Conservation (phyloP, 1,140 invertebrate genomes). For the Pararge aegeria region DNA sequence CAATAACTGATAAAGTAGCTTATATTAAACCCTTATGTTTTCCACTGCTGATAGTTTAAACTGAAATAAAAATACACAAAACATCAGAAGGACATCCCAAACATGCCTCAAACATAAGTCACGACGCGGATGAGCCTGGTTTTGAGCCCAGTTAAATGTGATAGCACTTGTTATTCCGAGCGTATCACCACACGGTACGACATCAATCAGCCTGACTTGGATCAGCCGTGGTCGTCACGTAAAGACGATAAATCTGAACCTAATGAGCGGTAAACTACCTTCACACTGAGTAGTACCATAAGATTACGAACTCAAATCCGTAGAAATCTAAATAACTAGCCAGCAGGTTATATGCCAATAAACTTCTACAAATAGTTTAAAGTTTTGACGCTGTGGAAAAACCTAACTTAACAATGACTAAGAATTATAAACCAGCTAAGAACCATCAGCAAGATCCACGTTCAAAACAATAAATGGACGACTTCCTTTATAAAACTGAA, state of each 20-base stretch:
- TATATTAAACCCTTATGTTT: too few relatives aligned
- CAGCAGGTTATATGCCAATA: too few relatives aligned
- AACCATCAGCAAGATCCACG: too few relatives aligned
- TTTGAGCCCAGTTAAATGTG: constrained; percentile 4
- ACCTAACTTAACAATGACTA: too few relatives aligned
- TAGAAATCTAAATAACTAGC: neutral
- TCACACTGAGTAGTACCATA: constrained; percentile 33
- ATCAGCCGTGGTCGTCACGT: constrained; percentile 55
- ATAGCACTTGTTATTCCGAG: constrained; percentile 41
- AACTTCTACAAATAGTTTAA: too few relatives aligned
- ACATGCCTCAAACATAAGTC: constrained; percentile 20
- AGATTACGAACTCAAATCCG: neutral
- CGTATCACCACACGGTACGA: constrained; percentile 37
- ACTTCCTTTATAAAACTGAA: too few relatives aligned
- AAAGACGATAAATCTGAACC: constrained; percentile 51
- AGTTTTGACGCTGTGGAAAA: too few relatives aligned
- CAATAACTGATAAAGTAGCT: too few relatives aligned
- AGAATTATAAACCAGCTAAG: too few relatives aligned
- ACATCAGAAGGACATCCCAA: constrained; percentile 10
- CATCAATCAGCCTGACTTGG: constrained; percentile 59
- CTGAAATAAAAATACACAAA: too few relatives aligned
- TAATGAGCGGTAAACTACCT: constrained; percentile 56
- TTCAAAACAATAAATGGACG: too few relatives aligned
- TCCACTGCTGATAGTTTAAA: too few relatives aligned
- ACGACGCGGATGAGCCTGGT: constrained; percentile 24